Percentiles rank a stretch among this genome's conserved stretches.
These are phyloP conservation scores for Bovichtus diacanthus DNA, from an alignment of 2,797 vertebrate genomes.

Conservation along the genomic window DNA sequence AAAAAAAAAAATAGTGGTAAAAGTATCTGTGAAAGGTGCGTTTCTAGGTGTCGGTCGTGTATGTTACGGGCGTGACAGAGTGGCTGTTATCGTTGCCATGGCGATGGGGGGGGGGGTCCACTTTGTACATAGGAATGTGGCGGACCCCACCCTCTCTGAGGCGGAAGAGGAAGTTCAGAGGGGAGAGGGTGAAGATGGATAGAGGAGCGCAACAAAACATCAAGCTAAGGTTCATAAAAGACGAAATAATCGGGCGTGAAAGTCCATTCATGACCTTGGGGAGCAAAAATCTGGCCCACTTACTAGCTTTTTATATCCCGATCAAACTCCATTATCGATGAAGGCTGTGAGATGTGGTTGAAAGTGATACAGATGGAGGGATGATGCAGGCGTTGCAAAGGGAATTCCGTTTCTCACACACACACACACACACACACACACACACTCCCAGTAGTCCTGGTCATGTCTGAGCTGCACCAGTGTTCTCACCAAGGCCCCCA, in stretches of 20 bases:
- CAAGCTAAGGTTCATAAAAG: too few species aligned
- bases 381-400: too few species aligned
- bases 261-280: too few species aligned
- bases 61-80: background rate
- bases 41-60: background rate
- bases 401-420: too few species aligned
- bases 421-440: too few species aligned
- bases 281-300: too few species aligned
- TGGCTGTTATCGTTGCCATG: conserved; percentile 36
- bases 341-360: background rate
- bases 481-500: conserved; percentile 51
- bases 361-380: too few species aligned
- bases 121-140: conserved; percentile 38
- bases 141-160: background rate
- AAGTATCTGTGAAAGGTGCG: background rate
- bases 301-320: background rate
- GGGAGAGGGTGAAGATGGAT: background rate
- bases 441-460: background rate
- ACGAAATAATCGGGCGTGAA: background rate
- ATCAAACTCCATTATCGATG: background rate
- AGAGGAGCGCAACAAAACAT: background rate
- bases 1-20: too few species aligned
- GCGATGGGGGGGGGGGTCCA: conserved; percentile 7
- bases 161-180: background rate
- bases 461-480: background rate